These are phyloP conservation scores for Perccottus glenii DNA, from an alignment of 2,113 vertebrate genomes.

Conservation along the genomic window DNA sequence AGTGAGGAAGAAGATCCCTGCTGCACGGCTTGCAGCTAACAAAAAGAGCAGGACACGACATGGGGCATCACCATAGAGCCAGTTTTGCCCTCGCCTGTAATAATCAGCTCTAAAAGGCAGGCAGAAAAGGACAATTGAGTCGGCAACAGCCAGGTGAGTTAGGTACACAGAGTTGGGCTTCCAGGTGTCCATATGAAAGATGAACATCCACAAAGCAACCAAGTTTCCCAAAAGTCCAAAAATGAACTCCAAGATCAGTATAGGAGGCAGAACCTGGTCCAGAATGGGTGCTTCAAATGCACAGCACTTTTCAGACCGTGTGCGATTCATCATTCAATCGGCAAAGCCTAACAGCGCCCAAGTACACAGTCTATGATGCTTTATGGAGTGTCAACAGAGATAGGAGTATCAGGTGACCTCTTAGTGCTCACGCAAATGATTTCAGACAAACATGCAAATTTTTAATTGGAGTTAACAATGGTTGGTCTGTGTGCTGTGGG, in stretches of 20 bases:
- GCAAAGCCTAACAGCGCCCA: background rate
- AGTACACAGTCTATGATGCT: slow-evolving; percentile 17
- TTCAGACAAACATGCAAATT: slow-evolving; percentile 39
- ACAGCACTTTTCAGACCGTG: slow-evolving; percentile 57
- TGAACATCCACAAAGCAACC: slow-evolving; percentile 78
- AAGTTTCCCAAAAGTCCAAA: slow-evolving; percentile 77
- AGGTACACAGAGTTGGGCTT: slow-evolving; percentile 80
- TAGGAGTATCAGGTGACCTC: slow-evolving; percentile 12
- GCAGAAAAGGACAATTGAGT: slow-evolving; percentile 79
- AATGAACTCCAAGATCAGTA: slow-evolving; percentile 78
- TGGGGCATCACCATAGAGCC: slow-evolving; percentile 74
- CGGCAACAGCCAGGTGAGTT: slow-evolving; percentile 78
- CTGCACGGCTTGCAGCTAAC: slow-evolving; percentile 74
- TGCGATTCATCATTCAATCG: slow-evolving; percentile 45
- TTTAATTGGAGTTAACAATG: slow-evolving; percentile 7
- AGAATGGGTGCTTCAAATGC: slow-evolving; percentile 73
- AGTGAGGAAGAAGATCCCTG: slow-evolving; percentile 82
- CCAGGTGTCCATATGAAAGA: slow-evolving; percentile 77
- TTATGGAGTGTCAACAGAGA: slow-evolving; percentile 23
- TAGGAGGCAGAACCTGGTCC: slow-evolving; percentile 71
- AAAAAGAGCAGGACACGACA: slow-evolving; percentile 80
- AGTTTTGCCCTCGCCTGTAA: slow-evolving; percentile 77
- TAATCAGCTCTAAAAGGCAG: slow-evolving; percentile 82
- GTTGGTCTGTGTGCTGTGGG: slow-evolving; percentile 27
- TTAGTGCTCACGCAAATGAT: slow-evolving; percentile 45